Evolutionary conservation across 2,797 vertebrate species (phyloP).

Genomic region (Scolopax rusticola): DNA sequence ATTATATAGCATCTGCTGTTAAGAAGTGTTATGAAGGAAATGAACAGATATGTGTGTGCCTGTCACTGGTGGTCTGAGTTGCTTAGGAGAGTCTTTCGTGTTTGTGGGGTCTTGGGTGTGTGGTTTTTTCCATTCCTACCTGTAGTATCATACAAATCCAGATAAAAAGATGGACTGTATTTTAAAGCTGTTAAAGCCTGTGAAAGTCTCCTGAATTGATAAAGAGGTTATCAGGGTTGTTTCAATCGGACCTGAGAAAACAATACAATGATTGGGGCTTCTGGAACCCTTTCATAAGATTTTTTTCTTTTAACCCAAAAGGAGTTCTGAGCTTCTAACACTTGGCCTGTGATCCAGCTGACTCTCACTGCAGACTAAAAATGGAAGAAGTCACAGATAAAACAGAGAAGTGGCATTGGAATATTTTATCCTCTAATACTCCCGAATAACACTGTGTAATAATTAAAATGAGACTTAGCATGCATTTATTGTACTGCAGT

Average conservation of each 20-base stretch:
- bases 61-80: background rate
- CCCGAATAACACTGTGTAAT: background rate
- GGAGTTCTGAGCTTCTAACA: background rate
- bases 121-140: rapidly evolving
- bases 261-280: background rate
- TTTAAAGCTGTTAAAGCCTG: background rate
- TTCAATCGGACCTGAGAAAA: background rate
- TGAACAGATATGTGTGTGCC: background rate
- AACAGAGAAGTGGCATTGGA: background rate
- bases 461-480: background rate
- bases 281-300: background rate
- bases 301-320: background rate
- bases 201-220: background rate
- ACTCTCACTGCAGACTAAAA: background rate
- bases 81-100: background rate
- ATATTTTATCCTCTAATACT: background rate
- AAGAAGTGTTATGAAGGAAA: background rate
- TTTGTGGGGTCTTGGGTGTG: background rate
- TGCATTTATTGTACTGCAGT: background rate
- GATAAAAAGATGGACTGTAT: background rate
- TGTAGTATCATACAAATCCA: background rate
- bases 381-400: too few species aligned
- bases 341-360: background rate
- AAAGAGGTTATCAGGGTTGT: background rate
- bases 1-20: background rate